phyloP scores from a whole-genome alignment of 2,113 vertebrate genomes.

The Danio rerio region GRCz12tu NC_133190.1:22575001-22575500 shows the following conservation, averaged over 20 bases:
- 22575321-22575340: background rate
- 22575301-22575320: constrained; percentile 1
- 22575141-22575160: too few species aligned
- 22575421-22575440: background rate
- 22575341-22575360: background rate
- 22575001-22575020: too few species aligned
- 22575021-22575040: too few species aligned
- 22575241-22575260: background rate
- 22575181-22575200: background rate
- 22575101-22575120: too few species aligned
- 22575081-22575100: too few species aligned
- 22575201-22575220: background rate
- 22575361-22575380: constrained; percentile 5
- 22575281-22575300: background rate
- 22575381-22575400: background rate
- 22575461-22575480: background rate
- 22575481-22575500: background rate
- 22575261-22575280: background rate
- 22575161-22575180: too few species aligned
- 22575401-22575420: constrained; percentile 28
- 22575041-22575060: too few species aligned
- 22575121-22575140: too few species aligned
- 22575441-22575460: background rate
- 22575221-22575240: background rate
- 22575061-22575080: too few species aligned